Conservation (phyloP, 2,113 vertebrate species). For the Thinocorus orbignyianus region DNA sequence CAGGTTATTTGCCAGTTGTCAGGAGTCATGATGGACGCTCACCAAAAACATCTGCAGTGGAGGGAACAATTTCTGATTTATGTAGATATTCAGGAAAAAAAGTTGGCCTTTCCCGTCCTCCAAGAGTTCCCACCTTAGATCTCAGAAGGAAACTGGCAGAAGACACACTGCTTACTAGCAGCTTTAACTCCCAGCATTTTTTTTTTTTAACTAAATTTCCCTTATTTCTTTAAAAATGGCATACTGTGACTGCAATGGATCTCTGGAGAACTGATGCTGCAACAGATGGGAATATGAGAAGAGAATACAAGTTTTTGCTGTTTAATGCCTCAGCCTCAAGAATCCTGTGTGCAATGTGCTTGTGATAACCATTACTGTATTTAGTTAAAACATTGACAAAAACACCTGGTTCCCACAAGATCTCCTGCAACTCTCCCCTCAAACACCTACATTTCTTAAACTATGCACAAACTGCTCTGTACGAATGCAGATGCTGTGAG, state of each 20-base stretch:
- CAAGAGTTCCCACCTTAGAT: background rate
- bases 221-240: background rate
- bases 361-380: background rate
- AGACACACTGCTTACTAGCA: background rate
- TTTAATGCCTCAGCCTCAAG: background rate
- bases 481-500: background rate
- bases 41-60: background rate
- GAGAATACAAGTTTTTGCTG: background rate
- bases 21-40: background rate
- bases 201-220: background rate
- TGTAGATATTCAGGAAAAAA: background rate
- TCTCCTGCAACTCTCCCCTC: background rate
- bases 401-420: background rate
- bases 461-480: background rate
- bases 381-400: background rate
- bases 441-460: background rate
- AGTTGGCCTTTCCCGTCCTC: background rate
- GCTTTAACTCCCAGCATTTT: background rate
- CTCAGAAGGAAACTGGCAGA: background rate
- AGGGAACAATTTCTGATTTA: background rate
- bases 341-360: background rate
- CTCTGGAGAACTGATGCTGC: background rate
- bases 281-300: background rate
- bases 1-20: background rate
- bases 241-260: background rate